Conservation (phyloP, 2,888 invertebrate genomes). For the Tiphia femorata region DNA sequence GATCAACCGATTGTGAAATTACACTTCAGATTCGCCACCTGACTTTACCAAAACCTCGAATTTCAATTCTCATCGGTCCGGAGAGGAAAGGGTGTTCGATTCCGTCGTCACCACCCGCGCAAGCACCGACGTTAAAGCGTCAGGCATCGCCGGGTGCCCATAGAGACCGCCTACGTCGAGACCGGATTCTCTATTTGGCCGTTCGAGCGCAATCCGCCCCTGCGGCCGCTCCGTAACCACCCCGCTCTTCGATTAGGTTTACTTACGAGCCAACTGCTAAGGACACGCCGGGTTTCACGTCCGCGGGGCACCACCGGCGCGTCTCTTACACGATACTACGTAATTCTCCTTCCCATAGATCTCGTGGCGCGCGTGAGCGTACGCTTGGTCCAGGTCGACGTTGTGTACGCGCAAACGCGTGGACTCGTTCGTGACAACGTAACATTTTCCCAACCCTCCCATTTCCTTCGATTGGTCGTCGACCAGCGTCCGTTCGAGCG, state of each 20-base stretch:
- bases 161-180: slow-evolving; percentile 61
- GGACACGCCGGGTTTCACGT: slow-evolving; percentile 53
- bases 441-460: neutral
- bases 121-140: slow-evolving; percentile 18
- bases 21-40: too few relatives aligned
- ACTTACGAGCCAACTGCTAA: slow-evolving; percentile 58
- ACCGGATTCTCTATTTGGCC: slow-evolving; percentile 62
- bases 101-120: slow-evolving; percentile 24
- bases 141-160: slow-evolving; percentile 28
- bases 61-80: too few relatives aligned
- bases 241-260: slow-evolving; percentile 57
- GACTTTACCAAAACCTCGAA: too few relatives aligned
- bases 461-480: slow-evolving; percentile 2
- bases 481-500: too few relatives aligned
- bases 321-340: too few relatives aligned
- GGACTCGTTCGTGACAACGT: too few relatives aligned
- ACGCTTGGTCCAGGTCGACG: too few relatives aligned
- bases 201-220: slow-evolving; percentile 28
- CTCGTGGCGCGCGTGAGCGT: too few relatives aligned
- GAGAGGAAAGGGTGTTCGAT: slow-evolving; percentile 13
- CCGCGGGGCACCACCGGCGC: slow-evolving; percentile 35
- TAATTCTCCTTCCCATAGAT: too few relatives aligned
- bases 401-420: neutral
- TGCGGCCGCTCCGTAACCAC: neutral
- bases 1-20: too few relatives aligned